phyloP scores from a whole-genome alignment of 2,888 invertebrate genomes.

The Leptinotarsa juncta region DNA sequence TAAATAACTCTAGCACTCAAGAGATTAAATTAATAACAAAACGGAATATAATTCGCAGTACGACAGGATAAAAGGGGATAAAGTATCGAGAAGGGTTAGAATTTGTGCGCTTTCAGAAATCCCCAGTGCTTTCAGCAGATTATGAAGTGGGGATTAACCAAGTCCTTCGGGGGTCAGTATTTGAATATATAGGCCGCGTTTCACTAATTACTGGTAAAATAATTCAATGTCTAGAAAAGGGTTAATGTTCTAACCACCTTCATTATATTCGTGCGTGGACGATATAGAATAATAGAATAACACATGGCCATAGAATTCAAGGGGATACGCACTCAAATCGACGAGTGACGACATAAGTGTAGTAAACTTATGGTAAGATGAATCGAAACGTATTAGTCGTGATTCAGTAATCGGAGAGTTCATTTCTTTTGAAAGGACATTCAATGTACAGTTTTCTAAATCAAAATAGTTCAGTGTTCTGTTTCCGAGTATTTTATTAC shows the following conservation, averaged over 20 bases:
- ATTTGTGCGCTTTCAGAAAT: conserved; percentile 34
- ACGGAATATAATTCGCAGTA: conserved; percentile 17
- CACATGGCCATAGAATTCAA: no score
- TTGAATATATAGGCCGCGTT: conserved; percentile 1
- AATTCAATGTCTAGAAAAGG: not conserved
- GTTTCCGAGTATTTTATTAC: no score
- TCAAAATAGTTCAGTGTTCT: no score
- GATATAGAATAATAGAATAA: no score
- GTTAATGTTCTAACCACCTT: not conserved
- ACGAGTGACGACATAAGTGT: no score
- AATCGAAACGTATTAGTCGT: no score
- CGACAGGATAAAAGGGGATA: conserved; percentile 20
- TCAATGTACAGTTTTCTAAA: no score
- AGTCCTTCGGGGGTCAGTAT: conserved; percentile 3
- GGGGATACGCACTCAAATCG: no score
- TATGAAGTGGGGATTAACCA: conserved; percentile 32
- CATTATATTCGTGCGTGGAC: not conserved
- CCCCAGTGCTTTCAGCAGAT: conserved; percentile 32
- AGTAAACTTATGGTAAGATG: no score
- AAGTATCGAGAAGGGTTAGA: conserved; percentile 31
- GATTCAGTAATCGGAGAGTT: no score
- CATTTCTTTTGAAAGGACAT: no score
- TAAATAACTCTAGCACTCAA: conserved; percentile 16
- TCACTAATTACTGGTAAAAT: not conserved
- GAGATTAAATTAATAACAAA: conserved; percentile 18